Evolutionary conservation across 2,113 vertebrate species (phyloP).

Genomic region (Gila orcuttii): DNA sequence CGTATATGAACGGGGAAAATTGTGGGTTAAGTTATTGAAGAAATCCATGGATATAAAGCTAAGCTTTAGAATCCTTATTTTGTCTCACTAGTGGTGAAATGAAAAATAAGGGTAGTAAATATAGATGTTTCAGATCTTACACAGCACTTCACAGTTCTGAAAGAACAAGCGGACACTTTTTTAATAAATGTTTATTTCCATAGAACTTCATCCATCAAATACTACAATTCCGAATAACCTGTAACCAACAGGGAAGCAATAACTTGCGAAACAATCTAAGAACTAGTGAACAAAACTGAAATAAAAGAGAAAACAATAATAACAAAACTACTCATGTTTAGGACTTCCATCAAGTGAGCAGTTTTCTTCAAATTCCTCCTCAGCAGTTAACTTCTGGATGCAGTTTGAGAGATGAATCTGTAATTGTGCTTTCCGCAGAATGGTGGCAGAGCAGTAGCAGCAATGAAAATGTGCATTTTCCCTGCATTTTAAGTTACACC

Average conservation of each 20-base stretch:
- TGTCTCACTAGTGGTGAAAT: neutral
- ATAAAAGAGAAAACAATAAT: neutral
- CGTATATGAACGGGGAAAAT: neutral
- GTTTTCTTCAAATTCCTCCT: neutral
- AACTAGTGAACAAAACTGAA: neutral
- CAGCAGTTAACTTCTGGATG: neutral
- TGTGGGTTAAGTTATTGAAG: neutral
- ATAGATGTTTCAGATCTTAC: neutral
- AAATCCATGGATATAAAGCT: neutral
- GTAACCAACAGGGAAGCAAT: neutral
- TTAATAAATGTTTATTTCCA: neutral
- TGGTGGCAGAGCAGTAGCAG: conserved; percentile 1
- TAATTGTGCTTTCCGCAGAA: neutral
- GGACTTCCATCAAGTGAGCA: conserved; percentile 2
- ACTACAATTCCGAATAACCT: neutral
- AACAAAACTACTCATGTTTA: neutral
- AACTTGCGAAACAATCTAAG: neutral
- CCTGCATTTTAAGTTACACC: conserved; percentile 3
- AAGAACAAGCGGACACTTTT: neutral
- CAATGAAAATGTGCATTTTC: conserved; percentile 3
- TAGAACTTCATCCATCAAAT: neutral
- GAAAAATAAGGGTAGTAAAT: neutral
- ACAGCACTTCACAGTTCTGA: neutral
- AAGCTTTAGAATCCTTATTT: neutral
- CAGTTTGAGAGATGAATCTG: neutral